These are phyloP conservation scores for Eriosoma lanigerum DNA, from an alignment of 1,140 invertebrate species.

Conservation along the genomic window DNA sequence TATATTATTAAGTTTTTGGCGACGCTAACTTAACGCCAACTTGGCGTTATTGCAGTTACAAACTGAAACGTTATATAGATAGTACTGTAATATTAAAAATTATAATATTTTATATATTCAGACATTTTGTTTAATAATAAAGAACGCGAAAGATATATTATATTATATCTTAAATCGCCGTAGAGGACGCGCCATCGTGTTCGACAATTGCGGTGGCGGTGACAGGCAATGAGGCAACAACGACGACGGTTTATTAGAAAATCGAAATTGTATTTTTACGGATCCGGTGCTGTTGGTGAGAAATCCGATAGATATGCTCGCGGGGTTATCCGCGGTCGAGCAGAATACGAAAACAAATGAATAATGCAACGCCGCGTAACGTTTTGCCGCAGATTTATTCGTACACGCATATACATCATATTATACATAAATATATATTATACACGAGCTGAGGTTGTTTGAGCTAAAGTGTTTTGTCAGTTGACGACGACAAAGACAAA, in stretches of 20 bases:
- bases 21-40: too few species aligned
- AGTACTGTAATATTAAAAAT: too few species aligned
- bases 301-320: neutral
- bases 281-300: neutral
- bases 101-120: too few species aligned
- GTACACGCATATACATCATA: neutral
- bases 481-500: neutral
- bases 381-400: constrained; percentile 38
- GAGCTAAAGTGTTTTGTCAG: constrained; percentile 1
- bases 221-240: neutral
- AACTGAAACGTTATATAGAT: too few species aligned
- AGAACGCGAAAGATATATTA: neutral
- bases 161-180: constrained; percentile 13
- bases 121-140: too few species aligned
- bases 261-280: neutral
- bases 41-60: too few species aligned
- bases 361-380: constrained; percentile 30
- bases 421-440: neutral
- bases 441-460: neutral
- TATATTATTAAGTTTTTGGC: too few species aligned
- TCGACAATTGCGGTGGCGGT: neutral
- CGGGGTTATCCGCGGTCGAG: neutral
- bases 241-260: neutral
- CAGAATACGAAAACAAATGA: neutral
- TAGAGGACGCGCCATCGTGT: neutral